Evolutionary conservation across 1,140 invertebrate species (phyloP), one percentile per base, ranked within the genome.

Genomic region (Macrocentrus cingulum): DNA sequence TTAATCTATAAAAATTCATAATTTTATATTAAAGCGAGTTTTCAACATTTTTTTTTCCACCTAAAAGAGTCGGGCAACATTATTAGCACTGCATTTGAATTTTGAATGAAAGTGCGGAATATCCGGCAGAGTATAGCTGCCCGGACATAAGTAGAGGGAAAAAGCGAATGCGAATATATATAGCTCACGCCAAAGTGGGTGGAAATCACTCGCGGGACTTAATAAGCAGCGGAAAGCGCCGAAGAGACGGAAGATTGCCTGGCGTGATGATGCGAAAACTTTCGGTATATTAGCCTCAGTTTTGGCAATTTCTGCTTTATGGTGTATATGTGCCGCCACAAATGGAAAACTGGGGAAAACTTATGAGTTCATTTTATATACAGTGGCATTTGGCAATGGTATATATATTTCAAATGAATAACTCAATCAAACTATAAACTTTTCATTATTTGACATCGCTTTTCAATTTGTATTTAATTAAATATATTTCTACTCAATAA

Each of bases 261-360:
- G 61, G 65, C 61, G 22, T 69, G 76, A 78, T 75, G 75, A 79
- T 77, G 75, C 71, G 75, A 77, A 79, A 79, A 79, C 72, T 79
- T 62, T 79, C 75, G 72, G 70, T 76, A 74, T 78, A 78, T 78
- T 76, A 77, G 72, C 18, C 66, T 68, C 25, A 29, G 71, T 70
- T 73, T 74, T 69, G 70, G 65, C 69, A 71, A 77, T 77, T 67
- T 72, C 61, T 71, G 69, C 72, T 71, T 75, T 74, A 69, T 64
- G 62, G 64, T 44, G 23, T 54, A 16, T 23, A 22, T 41, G 11
- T 42, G 34, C 25, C 5, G 42, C 39, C 16, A 29, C 34, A 52
- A 50, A 51, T 42, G 52, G 56, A 59, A 63, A 59, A 62, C 50
- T 62, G 45, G 16, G 18, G 41, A 37, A 54, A 62, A 58, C 60